Evolutionary conservation across 2,113 vertebrate species (phyloP).

Genomic region (Pelusios castaneus): DNA sequence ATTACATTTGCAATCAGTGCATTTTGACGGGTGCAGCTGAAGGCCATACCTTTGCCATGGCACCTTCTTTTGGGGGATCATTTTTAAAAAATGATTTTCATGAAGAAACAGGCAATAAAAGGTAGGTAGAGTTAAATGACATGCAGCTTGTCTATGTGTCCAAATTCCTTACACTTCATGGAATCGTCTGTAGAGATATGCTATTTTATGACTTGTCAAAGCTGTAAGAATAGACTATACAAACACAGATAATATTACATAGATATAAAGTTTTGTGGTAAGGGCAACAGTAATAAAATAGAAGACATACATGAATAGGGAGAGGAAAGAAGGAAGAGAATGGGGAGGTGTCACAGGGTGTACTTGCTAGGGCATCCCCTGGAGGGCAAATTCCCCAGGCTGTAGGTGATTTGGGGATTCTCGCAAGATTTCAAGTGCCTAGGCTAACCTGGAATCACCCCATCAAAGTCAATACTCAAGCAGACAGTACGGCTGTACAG

Average conservation of each 20-base stretch:
- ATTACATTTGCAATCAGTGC: not conserved
- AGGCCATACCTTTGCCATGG: not conserved
- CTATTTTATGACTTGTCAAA: not conserved
- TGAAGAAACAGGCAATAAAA: not conserved
- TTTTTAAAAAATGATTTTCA: not conserved
- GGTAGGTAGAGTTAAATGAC: not conserved
- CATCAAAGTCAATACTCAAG: no score
- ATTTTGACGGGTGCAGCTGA: not conserved
- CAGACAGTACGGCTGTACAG: no score
- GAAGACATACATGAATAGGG: not conserved
- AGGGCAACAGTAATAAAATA: not conserved
- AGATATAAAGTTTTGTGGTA: not conserved
- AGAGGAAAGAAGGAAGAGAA: not conserved
- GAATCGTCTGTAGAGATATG: not conserved
- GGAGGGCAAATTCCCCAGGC: no score
- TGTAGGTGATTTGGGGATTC: no score
- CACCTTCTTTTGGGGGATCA: not conserved
- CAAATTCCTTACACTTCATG: not conserved
- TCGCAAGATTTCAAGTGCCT: no score
- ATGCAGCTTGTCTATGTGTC: not conserved
- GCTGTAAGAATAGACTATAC: not conserved
- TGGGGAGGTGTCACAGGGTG: no score
- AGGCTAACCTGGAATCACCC: no score
- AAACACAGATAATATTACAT: not conserved
- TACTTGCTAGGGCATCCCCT: no score